Evolutionary conservation across 2,888 invertebrate genomes (phyloP).

Genomic region (Drosophila paramelanica): DNA sequence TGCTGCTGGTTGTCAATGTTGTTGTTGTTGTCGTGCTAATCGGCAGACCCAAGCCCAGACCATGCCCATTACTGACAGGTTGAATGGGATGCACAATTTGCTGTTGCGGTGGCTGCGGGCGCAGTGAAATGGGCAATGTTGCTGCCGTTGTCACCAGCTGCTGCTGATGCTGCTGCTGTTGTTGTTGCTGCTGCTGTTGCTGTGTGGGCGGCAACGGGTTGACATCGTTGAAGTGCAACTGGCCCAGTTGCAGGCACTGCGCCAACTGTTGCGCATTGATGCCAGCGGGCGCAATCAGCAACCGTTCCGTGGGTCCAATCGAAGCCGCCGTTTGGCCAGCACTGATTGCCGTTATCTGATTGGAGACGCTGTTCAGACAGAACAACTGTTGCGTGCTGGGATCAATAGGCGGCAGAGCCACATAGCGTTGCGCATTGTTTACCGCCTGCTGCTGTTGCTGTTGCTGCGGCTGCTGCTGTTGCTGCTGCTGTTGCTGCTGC

Average conservation of each 20-base stretch:
- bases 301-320: constrained; percentile 84
- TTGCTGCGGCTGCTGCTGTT: constrained; percentile 43
- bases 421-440: constrained; percentile 77
- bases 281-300: constrained; percentile 85
- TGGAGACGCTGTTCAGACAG: constrained; percentile 84
- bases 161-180: constrained; percentile 24
- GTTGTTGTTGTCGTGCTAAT: constrained; percentile 65
- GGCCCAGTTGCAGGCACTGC: constrained; percentile 84
- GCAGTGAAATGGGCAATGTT: constrained; percentile 53
- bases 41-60: constrained; percentile 48
- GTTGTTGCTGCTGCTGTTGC: constrained; percentile 42
- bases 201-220: constrained; percentile 77
- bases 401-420: constrained; percentile 84
- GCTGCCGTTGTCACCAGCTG: constrained; percentile 36
- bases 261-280: constrained; percentile 85
- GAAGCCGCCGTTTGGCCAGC: constrained; percentile 84
- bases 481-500: constrained; percentile 35
- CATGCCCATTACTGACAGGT: constrained; percentile 69
- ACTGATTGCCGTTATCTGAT: constrained; percentile 85
- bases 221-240: constrained; percentile 85
- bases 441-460: constrained; percentile 18
- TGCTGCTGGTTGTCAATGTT: constrained; percentile 63
- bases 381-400: constrained; percentile 84
- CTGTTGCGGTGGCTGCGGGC: constrained; percentile 82
- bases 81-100: constrained; percentile 84